These are phyloP conservation scores for Alviniconcha marisindica DNA, from an alignment of 1,140 invertebrate genomes.

Conservation along the genomic window DNA sequence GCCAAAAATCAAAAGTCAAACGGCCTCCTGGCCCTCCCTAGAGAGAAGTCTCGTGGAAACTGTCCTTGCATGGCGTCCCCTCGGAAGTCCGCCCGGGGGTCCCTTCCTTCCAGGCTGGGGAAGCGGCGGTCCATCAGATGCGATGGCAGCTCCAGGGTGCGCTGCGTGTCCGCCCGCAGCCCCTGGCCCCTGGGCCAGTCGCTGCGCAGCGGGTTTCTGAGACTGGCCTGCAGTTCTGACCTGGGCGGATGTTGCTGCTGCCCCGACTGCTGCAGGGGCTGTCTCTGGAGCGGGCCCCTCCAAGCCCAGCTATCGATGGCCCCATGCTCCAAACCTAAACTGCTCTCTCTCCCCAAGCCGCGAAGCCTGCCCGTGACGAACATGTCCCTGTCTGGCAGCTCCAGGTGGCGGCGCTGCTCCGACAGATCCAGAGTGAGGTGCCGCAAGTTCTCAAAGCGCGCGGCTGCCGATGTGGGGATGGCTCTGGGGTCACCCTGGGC, in stretches of 20 bases:
- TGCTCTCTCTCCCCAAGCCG: background rate
- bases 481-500: background rate
- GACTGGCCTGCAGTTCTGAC: background rate
- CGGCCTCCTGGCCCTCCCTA: background rate
- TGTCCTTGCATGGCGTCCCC: background rate
- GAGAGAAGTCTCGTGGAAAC: constrained; percentile 5
- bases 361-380: background rate
- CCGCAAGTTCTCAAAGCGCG: background rate
- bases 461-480: background rate
- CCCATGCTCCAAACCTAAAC: background rate
- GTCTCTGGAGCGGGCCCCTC: background rate
- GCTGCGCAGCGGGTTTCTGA: background rate
- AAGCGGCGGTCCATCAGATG: constrained; percentile 11
- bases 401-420: background rate
- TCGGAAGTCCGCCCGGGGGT: background rate
- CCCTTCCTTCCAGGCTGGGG: background rate
- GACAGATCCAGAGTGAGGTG: background rate
- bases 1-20: constrained; percentile 12
- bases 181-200: background rate
- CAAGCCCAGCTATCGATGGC: background rate
- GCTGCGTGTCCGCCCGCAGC: background rate
- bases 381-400: background rate
- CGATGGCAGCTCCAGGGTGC: background rate
- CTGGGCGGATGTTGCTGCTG: background rate
- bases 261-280: background rate